A percentile compares a stretch with the other conserved stretches of the same genome.
phyloP scores from a whole-genome alignment of 2,888 invertebrate genomes.

The Hecatera dysodea region DNA sequence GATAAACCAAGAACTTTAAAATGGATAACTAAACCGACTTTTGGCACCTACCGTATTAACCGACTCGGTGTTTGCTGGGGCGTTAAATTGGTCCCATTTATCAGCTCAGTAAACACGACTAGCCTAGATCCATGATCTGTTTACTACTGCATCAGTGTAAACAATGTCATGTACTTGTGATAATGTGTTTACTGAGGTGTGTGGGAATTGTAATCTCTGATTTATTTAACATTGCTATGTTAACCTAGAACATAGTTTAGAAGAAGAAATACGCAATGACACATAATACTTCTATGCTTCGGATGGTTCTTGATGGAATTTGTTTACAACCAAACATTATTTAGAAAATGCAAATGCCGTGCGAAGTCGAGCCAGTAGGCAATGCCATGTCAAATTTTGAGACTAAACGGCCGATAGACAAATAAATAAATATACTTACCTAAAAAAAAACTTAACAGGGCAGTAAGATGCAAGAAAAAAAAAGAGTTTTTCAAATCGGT shows the following conservation, averaged over 20 bases:
- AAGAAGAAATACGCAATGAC: neutral
- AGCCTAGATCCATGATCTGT: constrained; percentile 65
- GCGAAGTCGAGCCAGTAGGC: too few relatives aligned
- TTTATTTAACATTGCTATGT: too few relatives aligned
- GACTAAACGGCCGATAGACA: too few relatives aligned
- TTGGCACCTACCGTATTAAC: constrained; percentile 42
- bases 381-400: too few relatives aligned
- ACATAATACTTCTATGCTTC: neutral
- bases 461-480: too few relatives aligned
- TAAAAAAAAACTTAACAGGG: too few relatives aligned
- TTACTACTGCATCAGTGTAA: constrained; percentile 44
- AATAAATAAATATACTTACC: too few relatives aligned
- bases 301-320: neutral
- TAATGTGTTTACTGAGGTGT: constrained; percentile 4
- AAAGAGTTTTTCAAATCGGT: too few relatives aligned
- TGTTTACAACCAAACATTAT: neutral
- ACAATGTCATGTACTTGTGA: constrained; percentile 24
- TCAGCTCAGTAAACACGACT: constrained; percentile 68
- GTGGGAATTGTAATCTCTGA: too few relatives aligned
- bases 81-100: constrained; percentile 69
- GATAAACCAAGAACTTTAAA: too few relatives aligned
- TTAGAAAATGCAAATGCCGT: neutral
- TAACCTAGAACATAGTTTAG: neutral
- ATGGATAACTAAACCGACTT: constrained; percentile 27
- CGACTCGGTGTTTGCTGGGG: constrained; percentile 56